A percentile compares a stretch with the other conserved stretches of the same genome.
phyloP scores from a whole-genome alignment of 2,113 vertebrate genomes.

The Chelonoidis abingdonii region DNA sequence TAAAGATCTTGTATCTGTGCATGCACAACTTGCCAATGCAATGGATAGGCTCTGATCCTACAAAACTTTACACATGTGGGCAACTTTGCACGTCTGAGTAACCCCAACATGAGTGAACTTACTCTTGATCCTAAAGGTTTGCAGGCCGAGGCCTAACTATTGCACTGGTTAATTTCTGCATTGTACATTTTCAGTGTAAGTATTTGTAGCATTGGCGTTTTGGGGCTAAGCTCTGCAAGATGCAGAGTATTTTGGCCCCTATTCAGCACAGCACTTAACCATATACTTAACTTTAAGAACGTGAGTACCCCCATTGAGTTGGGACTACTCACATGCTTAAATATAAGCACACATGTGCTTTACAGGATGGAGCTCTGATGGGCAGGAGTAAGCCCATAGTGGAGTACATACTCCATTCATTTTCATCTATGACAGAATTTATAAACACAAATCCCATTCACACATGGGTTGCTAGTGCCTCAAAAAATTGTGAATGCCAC shows the following conservation, averaged over 20 bases:
- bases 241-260: not conserved
- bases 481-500: rapidly evolving
- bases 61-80: not conserved
- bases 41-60: not conserved
- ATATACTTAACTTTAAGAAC: not conserved
- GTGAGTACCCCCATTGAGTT: not conserved
- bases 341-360: not conserved
- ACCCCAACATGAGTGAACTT: not conserved
- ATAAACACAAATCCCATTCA: not conserved
- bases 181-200: not conserved
- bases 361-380: rapidly evolving
- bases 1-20: no score
- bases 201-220: not conserved
- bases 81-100: not conserved
- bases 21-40: not conserved
- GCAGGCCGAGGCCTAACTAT: not conserved
- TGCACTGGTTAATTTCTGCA: not conserved
- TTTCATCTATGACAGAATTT: not conserved
- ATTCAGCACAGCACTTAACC: not conserved
- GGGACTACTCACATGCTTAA: not conserved
- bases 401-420: rapidly evolving
- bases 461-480: not conserved
- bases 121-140: not conserved
- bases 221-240: not conserved
- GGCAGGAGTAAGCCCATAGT: not conserved